A percentile compares a stretch with the other conserved stretches of the same genome.
These are phyloP conservation scores for Trichogramma pretiosum DNA, from an alignment of 1,140 invertebrate species.

Conservation along the genomic window DNA sequence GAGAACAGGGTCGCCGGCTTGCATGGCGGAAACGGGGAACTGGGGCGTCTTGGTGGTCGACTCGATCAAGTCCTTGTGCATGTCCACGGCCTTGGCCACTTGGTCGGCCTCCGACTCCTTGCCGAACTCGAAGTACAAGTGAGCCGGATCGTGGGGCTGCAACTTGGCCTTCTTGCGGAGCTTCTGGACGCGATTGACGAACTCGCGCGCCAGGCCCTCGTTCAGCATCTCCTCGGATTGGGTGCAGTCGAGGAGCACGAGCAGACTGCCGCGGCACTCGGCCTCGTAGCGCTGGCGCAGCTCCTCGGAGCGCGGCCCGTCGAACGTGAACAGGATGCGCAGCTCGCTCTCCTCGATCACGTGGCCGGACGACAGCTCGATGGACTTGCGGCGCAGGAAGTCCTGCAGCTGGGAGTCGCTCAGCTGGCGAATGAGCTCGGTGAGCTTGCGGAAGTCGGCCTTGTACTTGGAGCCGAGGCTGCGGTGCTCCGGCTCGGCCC, in stretches of 20 bases:
- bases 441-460: constrained; percentile 81
- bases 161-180: constrained; percentile 92
- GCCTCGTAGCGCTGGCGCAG: constrained; percentile 73
- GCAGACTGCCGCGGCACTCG: constrained; percentile 79
- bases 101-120: constrained; percentile 50
- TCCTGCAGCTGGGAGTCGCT: constrained; percentile 72
- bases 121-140: constrained; percentile 72
- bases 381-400: constrained; percentile 63
- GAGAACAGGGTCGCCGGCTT: constrained; percentile 47
- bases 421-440: constrained; percentile 70
- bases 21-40: constrained; percentile 40
- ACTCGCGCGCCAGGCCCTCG: constrained; percentile 86
- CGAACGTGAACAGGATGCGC: constrained; percentile 73
- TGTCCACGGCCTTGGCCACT: constrained; percentile 59
- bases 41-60: constrained; percentile 70
- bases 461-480: constrained; percentile 79
- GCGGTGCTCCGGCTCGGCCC: constrained; percentile 90
- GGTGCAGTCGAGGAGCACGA: constrained; percentile 68
- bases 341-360: constrained; percentile 73
- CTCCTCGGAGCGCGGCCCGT: constrained; percentile 47
- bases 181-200: constrained; percentile 95
- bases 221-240: constrained; percentile 83
- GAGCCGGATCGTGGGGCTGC: constrained; percentile 83
- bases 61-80: constrained; percentile 69
- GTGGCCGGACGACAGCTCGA: constrained; percentile 68